A percentile compares a stretch with the other conserved stretches of the same genome.
phyloP scores from a whole-genome alignment of 2,113 vertebrate species.

The Gallinago media region DNA sequence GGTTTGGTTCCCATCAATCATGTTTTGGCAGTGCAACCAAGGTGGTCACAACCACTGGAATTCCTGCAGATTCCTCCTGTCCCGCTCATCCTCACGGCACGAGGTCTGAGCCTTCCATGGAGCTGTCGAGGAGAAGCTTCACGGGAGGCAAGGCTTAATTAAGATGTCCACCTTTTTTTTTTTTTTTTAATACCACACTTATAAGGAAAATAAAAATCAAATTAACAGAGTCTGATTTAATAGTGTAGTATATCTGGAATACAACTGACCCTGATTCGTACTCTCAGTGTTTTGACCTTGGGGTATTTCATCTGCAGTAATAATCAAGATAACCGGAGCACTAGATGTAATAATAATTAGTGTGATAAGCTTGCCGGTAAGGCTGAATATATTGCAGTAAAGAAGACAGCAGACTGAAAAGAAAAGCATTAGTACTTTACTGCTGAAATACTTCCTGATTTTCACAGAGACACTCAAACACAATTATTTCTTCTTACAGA shows the following conservation, averaged over 20 bases:
- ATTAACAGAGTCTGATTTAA: constrained; percentile 6
- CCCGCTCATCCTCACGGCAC: not conserved
- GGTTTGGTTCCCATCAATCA: no score
- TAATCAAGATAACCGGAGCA: constrained; percentile 65
- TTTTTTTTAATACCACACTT: not conserved
- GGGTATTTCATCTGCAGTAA: constrained; percentile 58
- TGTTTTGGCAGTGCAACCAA: no score
- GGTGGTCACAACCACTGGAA: no score
- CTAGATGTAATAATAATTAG: constrained; percentile 76
- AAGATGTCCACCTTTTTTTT: not conserved
- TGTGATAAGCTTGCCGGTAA: constrained; percentile 62
- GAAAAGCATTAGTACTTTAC: constrained; percentile 55
- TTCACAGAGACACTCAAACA: constrained; percentile 71
- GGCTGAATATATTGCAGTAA: constrained; percentile 47
- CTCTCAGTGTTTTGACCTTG: constrained; percentile 70
- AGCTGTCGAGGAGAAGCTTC: constrained; percentile 23
- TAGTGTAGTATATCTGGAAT: not conserved
- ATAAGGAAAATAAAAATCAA: constrained; percentile 40
- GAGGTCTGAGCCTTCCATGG: not conserved
- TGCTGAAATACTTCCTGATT: constrained; percentile 71
- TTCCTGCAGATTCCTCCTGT: no score
- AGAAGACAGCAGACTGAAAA: constrained; percentile 54
- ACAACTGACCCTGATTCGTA: constrained; percentile 25
- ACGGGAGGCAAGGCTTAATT: not conserved
- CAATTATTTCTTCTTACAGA: constrained; percentile 70